phyloP scores from a whole-genome alignment of 2,888 invertebrate species.

The Hylaea fasciaria region DNA sequence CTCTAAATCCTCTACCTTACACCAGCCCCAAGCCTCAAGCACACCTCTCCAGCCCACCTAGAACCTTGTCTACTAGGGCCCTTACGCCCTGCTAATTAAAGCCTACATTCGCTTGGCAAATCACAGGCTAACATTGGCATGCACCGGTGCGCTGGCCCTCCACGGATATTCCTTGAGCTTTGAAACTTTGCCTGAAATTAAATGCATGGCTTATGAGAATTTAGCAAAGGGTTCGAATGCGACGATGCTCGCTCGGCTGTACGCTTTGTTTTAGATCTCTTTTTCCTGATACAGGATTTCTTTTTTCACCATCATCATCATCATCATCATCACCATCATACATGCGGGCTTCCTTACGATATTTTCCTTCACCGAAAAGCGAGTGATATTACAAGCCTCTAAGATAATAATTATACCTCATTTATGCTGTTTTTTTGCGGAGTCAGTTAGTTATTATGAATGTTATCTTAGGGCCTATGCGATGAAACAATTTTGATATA shows the following conservation, averaged over 20 bases:
- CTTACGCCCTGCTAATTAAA: slow-evolving; percentile 77
- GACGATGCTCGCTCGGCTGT: slow-evolving; percentile 4
- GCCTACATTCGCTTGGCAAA: slow-evolving; percentile 76
- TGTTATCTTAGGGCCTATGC: no score
- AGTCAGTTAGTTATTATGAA: no score
- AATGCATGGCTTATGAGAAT: slow-evolving; percentile 63
- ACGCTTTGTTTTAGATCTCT: not conserved
- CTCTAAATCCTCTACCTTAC: slow-evolving; percentile 33
- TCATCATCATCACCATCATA: no score
- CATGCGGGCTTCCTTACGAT: no score
- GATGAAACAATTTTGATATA: no score
- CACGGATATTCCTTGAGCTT: slow-evolving; percentile 65
- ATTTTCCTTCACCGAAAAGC: no score
- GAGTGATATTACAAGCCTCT: no score
- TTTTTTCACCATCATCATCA: no score
- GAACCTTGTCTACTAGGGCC: slow-evolving; percentile 62
- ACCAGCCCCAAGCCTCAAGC: slow-evolving; percentile 59
- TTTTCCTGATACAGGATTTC: no score
- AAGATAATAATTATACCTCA: no score
- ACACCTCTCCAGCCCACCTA: slow-evolving; percentile 55
- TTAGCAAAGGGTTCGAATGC: slow-evolving; percentile 30
- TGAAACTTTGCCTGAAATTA: slow-evolving; percentile 69
- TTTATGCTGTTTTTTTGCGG: no score
- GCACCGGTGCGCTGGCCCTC: slow-evolving; percentile 61
- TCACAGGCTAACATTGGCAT: slow-evolving; percentile 66